Evolutionary conservation across 2,113 vertebrate genomes (phyloP).

Genomic region (Gasterosteus nipponicus): DNA sequence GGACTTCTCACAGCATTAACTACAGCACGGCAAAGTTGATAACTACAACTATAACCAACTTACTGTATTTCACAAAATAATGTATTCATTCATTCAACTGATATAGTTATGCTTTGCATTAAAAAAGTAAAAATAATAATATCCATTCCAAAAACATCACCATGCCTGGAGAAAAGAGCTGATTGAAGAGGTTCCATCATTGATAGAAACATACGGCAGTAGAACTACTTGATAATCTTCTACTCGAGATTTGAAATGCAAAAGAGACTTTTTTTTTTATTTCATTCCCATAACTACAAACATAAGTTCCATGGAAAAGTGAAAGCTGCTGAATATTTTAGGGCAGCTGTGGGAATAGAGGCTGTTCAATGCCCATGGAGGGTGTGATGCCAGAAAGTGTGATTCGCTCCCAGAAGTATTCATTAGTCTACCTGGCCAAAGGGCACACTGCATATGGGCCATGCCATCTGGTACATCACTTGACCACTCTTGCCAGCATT

Average conservation of each 20-base stretch:
- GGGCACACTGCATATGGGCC: conserved; percentile 76
- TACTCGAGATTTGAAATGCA: conserved; percentile 21
- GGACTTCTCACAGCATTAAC: background rate
- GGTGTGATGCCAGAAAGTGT: conserved; percentile 65
- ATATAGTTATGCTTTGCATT: background rate
- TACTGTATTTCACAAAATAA: background rate
- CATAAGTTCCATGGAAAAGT: conserved; percentile 54
- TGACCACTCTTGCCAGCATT: conserved; percentile 68
- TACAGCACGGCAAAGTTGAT: background rate
- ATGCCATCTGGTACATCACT: conserved; percentile 74
- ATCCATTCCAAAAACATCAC: background rate
- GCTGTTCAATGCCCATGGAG: conserved; percentile 55
- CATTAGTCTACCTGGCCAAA: conserved; percentile 82
- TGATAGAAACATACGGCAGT: background rate
- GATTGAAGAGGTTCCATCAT: background rate
- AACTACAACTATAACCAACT: background rate
- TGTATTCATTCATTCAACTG: background rate
- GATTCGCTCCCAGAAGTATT: conserved; percentile 76
- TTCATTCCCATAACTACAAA: conserved; percentile 30
- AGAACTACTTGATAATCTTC: background rate
- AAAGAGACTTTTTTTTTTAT: conserved; percentile 18
- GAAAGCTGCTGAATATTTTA: conserved; percentile 42
- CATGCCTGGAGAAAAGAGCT: background rate
- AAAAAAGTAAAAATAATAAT: background rate
- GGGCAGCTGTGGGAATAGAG: conserved; percentile 57